Percentiles rank a stretch among this genome's conserved stretches.
These are phyloP conservation scores for Goniozus legneri DNA, from an alignment of 1,140 invertebrate species.

Conservation along the genomic window DNA sequence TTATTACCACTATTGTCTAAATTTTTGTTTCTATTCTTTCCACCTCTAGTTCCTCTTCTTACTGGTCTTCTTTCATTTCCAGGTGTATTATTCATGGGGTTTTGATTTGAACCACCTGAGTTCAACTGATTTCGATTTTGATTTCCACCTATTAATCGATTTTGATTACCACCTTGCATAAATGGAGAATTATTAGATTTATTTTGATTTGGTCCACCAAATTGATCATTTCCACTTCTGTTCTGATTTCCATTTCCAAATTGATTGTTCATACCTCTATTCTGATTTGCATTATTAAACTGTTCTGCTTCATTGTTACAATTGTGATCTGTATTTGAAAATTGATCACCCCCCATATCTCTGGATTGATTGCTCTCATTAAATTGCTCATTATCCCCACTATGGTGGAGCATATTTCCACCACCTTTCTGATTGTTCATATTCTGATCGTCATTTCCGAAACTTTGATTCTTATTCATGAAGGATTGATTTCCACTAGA, in stretches of 20 bases:
- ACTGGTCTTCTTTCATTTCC: no score
- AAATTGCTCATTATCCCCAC: slow-evolving; percentile 20
- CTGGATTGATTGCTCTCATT: slow-evolving; percentile 20
- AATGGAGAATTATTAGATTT: slow-evolving; percentile 21
- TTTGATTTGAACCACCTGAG: slow-evolving; percentile 9
- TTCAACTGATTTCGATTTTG: slow-evolving; percentile 27
- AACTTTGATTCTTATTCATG: slow-evolving; percentile 23
- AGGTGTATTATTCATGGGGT: no score
- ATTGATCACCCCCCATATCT: slow-evolving; percentile 24
- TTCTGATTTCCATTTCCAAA: slow-evolving; percentile 26
- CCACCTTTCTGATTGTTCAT: slow-evolving; percentile 17
- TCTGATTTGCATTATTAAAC: slow-evolving; percentile 22
- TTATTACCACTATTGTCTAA: slow-evolving; percentile 27
- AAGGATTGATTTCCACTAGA: slow-evolving; percentile 26
- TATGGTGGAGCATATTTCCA: slow-evolving; percentile 6
- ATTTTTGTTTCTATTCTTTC: slow-evolving; percentile 39
- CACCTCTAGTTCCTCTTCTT: slow-evolving; percentile 29
- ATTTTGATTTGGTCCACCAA: slow-evolving; percentile 33
- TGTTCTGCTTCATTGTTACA: slow-evolving; percentile 18
- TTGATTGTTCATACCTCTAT: slow-evolving; percentile 22
- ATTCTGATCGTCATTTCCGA: slow-evolving; percentile 23
- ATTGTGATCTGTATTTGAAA: slow-evolving; percentile 23
- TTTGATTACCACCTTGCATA: slow-evolving; percentile 32
- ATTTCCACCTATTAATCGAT: slow-evolving; percentile 22
- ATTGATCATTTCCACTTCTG: slow-evolving; percentile 28